phyloP scores from a whole-genome alignment of 2,113 vertebrate genomes.

The Dermatemys mawii region DNA sequence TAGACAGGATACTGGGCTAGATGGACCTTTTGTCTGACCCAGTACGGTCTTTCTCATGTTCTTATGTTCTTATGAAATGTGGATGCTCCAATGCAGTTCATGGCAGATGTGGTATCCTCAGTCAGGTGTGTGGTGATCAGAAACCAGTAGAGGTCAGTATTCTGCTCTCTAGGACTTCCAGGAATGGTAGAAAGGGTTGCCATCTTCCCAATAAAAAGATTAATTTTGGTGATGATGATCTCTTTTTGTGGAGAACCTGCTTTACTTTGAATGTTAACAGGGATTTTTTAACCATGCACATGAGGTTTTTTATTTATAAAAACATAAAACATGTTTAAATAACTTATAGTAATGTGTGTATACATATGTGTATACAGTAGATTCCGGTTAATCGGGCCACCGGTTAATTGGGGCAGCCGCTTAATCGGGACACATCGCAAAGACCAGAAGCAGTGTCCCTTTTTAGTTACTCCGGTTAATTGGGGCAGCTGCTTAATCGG shows the following conservation, averaged over 20 bases:
- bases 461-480: no score
- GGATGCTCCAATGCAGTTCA: background rate
- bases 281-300: background rate
- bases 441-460: no score
- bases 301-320: background rate
- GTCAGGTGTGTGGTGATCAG: background rate
- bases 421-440: no score
- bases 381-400: no score
- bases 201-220: fast-evolving
- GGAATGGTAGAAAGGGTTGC: background rate
- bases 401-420: no score
- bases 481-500: no score
- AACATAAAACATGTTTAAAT: background rate
- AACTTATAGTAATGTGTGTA: background rate
- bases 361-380: no score
- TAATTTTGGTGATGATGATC: background rate
- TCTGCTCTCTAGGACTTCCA: background rate
- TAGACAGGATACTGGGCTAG: no score
- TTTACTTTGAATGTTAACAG: background rate
- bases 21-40: no score
- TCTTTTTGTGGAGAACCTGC: background rate
- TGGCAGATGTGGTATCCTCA: background rate
- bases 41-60: no score
- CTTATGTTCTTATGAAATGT: no score
- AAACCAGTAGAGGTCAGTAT: background rate